A percentile compares a stretch with the other conserved stretches of the same genome.
These are phyloP conservation scores for Argya squamiceps DNA, from an alignment of 2,797 vertebrate genomes.

Conservation along the genomic window DNA sequence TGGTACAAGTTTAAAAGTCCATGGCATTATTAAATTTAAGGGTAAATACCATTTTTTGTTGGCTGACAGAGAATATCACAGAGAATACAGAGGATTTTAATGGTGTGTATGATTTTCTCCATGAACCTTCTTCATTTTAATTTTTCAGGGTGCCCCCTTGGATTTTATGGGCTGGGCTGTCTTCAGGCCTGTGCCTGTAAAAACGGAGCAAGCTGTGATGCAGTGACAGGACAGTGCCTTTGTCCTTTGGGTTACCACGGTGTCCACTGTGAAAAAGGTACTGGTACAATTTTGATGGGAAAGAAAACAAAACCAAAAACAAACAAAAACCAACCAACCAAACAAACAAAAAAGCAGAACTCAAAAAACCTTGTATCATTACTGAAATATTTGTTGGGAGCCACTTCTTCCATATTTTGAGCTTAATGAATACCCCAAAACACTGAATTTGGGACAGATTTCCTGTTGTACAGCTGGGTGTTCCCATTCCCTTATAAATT, in stretches of 20 bases:
- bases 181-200: constrained; percentile 81
- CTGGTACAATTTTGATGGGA: neutral
- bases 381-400: neutral
- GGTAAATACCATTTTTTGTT: neutral
- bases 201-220: constrained; percentile 81
- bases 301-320: neutral
- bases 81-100: neutral
- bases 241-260: constrained; percentile 84
- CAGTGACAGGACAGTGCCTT: constrained; percentile 76
- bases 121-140: neutral
- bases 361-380: rapidly evolving
- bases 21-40: neutral
- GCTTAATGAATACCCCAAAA: neutral
- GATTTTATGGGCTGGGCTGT: constrained; percentile 83
- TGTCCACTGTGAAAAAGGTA: constrained; percentile 83
- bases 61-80: neutral
- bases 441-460: neutral
- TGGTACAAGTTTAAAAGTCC: neutral
- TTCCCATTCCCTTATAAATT: constrained; percentile 23
- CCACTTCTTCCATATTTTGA: neutral
- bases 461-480: neutral
- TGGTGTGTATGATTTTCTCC: neutral
- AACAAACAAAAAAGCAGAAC: neutral
- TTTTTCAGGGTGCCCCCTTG: constrained; percentile 82
- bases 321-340: neutral